Base-by-base conservation (phyloP, 1,140 invertebrate genomes). In the Venturia canescens region DNA sequence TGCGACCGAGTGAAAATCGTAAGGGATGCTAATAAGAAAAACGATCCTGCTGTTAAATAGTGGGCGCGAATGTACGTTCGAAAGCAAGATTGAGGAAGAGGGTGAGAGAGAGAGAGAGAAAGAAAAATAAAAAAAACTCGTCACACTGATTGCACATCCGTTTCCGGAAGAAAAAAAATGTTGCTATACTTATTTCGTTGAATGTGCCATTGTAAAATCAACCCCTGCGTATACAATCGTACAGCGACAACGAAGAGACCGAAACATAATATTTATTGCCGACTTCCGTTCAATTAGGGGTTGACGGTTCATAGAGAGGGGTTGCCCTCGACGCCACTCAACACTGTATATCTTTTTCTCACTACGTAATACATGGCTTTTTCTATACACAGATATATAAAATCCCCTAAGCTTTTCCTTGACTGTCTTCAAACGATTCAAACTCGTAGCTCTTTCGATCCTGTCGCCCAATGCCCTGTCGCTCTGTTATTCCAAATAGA, bases 261-360 rank as follows among this genome's bases (percentile, higher is more conserved):
- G 84, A 87, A 88, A 87, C 87, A 85, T 88, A 88, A 90, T 90
- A 90, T 90, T 90, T 90, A 90, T 90, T 89, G 88, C 88, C 82
- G 71, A 87, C 85, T 89, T 90, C 89, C 89, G 88, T 90, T 90
- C 89, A 90, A 90, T 90, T 90, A 90, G 87, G 89, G 89, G 89
- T 87, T 87, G 86, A 83, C 86, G 77, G 60, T 79, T 78, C 38
- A 71, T 79, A 71, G 81, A 82, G 57, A 66, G 72, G 79, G 78
- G 29, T 57, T 29, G 48, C 71, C 38, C 13, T 3, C 71, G 71
- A 21, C 26, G 21, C 53, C 48, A 48, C 5, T 74, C 31, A 53
- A 57, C 53, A 57, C n/a, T 23, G 21, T n/a, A 57, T 57, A 57
- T 57, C 53, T 57, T 57, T 57, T 70, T 70, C 29, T 50, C 70